Conservation (phyloP, 2,797 vertebrate genomes). For the Pseudotriccus pelzelni region DNA sequence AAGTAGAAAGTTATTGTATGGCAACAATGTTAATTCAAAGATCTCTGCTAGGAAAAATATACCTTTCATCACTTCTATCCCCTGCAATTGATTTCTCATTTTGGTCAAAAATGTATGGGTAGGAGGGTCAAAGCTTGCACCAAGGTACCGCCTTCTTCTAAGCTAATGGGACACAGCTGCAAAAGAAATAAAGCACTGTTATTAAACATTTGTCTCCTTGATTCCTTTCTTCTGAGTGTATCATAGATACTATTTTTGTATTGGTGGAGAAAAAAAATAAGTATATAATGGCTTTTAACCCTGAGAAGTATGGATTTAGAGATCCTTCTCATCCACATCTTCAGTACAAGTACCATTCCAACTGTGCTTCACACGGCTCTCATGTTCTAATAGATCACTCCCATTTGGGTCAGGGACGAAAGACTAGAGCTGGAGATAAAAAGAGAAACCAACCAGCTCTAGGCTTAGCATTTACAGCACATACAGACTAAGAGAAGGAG, state of each 20-base stretch:
- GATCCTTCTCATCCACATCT: background rate
- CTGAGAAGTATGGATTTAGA: background rate
- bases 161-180: slow-evolving; percentile 65
- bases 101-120: slow-evolving; percentile 38
- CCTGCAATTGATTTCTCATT: slow-evolving; percentile 64
- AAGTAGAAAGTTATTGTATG: background rate
- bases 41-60: slow-evolving; percentile 4
- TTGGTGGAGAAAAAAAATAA: background rate
- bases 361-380: background rate
- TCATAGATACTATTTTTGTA: slow-evolving; percentile 22
- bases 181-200: slow-evolving; percentile 60
- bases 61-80: slow-evolving; percentile 27
- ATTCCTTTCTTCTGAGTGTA: background rate
- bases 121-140: slow-evolving; percentile 64
- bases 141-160: slow-evolving; percentile 28
- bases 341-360: background rate
- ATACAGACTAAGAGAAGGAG: background rate
- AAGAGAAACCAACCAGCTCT: background rate
- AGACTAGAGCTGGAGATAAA: background rate
- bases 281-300: background rate
- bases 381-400: background rate
- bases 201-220: slow-evolving; percentile 63
- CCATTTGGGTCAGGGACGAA: background rate
- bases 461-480: background rate
- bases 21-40: slow-evolving; percentile 52